Percentiles rank a stretch among this genome's conserved stretches.
phyloP scores from a whole-genome alignment of 2,113 vertebrate species.

The Desmodus rotundus region DNA sequence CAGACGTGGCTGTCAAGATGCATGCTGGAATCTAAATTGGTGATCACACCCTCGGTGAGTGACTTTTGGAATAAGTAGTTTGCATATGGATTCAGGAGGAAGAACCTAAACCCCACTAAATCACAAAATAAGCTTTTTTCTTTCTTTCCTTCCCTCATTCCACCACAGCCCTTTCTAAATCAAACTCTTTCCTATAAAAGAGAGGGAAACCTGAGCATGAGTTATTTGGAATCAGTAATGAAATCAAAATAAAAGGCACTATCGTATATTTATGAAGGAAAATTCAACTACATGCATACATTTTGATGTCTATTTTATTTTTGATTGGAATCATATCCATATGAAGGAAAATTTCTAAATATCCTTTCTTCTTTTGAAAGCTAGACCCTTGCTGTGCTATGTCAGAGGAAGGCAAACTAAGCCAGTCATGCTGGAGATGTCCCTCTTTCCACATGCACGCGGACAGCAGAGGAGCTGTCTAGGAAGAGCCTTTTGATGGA shows the following conservation, averaged over 20 bases:
- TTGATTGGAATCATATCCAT: conserved; percentile 32
- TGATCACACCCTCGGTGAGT: neutral
- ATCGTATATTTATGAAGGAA: conserved; percentile 28
- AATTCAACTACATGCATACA: conserved; percentile 36
- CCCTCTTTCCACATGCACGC: neutral
- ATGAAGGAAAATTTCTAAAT: conserved; percentile 7
- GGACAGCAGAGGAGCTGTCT: neutral
- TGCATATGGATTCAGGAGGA: neutral
- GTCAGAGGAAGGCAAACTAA: conserved; percentile 6
- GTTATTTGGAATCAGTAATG: neutral
- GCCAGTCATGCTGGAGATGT: neutral
- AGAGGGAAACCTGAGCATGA: neutral
- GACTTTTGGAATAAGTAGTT: conserved; percentile 9
- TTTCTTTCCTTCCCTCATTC: neutral
- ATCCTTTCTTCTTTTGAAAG: conserved; percentile 2
- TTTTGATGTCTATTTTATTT: conserved; percentile 69
- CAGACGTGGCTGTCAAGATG: neutral
- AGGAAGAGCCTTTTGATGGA: neutral
- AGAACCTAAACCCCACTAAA: neutral
- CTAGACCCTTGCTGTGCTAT: neutral
- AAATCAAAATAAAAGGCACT: conserved; percentile 11
- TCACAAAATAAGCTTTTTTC: neutral
- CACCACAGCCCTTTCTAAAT: neutral
- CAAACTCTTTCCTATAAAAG: neutral
- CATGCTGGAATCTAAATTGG: conserved; percentile 11